These are phyloP conservation scores for Nothoprocta pentlandii DNA, from an alignment of 2,113 vertebrate genomes.

Conservation along the genomic window DNA sequence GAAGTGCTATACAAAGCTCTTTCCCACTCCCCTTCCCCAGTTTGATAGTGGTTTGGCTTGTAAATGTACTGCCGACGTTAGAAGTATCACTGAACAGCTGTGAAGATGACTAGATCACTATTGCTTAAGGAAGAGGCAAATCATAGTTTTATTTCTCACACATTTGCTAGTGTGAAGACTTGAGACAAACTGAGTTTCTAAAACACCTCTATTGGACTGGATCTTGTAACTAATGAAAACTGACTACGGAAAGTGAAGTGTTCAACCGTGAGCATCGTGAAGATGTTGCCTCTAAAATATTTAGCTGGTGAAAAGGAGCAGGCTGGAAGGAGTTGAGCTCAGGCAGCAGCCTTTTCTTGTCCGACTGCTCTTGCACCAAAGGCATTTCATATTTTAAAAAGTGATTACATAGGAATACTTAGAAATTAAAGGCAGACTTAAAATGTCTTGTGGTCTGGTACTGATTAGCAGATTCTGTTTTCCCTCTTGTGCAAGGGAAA, in stretches of 20 bases:
- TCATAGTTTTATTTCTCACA: accelerated
- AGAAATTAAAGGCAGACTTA: background rate
- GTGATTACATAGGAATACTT: background rate
- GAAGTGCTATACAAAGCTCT: background rate
- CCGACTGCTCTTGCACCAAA: background rate
- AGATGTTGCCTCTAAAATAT: slow-evolving; percentile 19
- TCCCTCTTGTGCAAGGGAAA: accelerated
- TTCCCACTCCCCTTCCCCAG: background rate
- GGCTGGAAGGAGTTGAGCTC: background rate
- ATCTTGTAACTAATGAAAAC: background rate
- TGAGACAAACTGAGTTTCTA: background rate
- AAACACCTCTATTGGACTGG: background rate
- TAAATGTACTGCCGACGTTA: background rate
- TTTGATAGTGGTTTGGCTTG: background rate
- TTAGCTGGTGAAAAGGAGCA: background rate
- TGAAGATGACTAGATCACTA: background rate
- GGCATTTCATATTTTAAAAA: background rate
- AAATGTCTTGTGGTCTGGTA: background rate
- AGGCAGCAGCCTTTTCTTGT: background rate
- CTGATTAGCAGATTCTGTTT: background rate
- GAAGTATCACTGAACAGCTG: background rate
- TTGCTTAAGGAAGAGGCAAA: background rate
- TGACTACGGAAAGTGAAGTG: background rate
- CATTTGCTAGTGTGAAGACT: background rate
- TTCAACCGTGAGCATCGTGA: background rate